Conservation (phyloP, 1,140 invertebrate genomes). For the Melanaphis sacchari region DNA sequence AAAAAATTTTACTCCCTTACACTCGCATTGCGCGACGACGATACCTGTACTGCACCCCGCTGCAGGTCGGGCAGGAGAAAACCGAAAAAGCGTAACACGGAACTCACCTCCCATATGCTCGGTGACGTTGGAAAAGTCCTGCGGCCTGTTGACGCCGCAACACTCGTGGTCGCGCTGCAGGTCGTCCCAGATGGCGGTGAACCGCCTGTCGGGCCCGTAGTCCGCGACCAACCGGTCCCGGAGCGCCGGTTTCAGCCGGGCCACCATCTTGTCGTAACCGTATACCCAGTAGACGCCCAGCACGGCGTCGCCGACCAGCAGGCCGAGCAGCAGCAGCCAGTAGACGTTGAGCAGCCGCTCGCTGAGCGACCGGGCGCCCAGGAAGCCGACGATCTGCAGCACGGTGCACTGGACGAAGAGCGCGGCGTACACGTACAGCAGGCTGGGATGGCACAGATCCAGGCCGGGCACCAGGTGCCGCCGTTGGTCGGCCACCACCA, state of each 20-base stretch:
- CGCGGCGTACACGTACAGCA: conserved; percentile 84
- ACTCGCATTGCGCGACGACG: no score
- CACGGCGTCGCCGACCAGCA: conserved; percentile 83
- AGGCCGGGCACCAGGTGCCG: conserved; percentile 75
- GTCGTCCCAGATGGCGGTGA: conserved; percentile 81
- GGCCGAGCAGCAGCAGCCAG: conserved; percentile 80
- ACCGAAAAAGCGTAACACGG: no score
- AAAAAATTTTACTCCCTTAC: no score
- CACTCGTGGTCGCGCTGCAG: conserved; percentile 79
- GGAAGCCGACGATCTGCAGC: conserved; percentile 73
- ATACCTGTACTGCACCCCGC: no score
- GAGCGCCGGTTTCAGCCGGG: conserved; percentile 74
- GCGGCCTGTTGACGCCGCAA: conserved; percentile 77
- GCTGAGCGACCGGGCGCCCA: conserved; percentile 80
- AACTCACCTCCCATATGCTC: conserved; percentile 30
- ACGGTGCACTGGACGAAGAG: conserved; percentile 73
- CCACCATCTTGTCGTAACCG: conserved; percentile 77
- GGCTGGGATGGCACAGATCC: conserved; percentile 76
- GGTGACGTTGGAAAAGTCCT: conserved; percentile 68
- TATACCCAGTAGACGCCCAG: conserved; percentile 89
- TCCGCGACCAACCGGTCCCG: conserved; percentile 68
- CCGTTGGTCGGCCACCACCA: conserved; percentile 69
- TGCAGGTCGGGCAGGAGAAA: no score
- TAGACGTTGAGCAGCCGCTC: conserved; percentile 83
- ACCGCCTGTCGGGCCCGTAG: conserved; percentile 72